These are phyloP conservation scores for Drosophila kepulauana DNA, from an alignment of 1,140 invertebrate genomes.

Conservation along the genomic window DNA sequence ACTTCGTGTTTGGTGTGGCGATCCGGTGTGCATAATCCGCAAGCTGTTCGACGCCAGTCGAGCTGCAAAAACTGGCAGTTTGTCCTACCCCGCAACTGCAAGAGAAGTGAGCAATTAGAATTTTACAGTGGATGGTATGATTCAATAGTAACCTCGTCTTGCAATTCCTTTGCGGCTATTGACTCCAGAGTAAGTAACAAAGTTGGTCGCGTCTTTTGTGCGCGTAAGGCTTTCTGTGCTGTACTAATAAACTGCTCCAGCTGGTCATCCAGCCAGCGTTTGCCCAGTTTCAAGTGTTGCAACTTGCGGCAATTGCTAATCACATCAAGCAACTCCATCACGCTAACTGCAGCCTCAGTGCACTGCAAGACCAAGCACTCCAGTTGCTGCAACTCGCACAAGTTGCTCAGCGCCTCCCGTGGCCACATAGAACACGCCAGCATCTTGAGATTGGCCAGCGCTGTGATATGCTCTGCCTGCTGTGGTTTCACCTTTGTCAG, in stretches of 20 bases:
- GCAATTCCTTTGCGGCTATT: not conserved
- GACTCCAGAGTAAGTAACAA: slow-evolving; percentile 41
- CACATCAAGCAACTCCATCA: slow-evolving; percentile 30
- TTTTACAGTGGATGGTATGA: no score
- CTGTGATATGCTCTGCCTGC: slow-evolving; percentile 43
- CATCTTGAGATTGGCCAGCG: slow-evolving; percentile 29
- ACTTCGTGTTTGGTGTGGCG: slow-evolving; percentile 40
- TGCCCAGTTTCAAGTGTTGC: slow-evolving; percentile 54
- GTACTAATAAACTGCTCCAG: slow-evolving; percentile 27
- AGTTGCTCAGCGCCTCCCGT: slow-evolving; percentile 13
- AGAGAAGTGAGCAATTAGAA: not conserved
- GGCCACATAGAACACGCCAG: slow-evolving; percentile 59
- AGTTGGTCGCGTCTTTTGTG: not conserved
- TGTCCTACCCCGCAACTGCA: slow-evolving; percentile 4
- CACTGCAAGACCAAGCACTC: slow-evolving; percentile 57
- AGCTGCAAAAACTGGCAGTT: slow-evolving; percentile 9
- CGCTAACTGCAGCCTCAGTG: not conserved
- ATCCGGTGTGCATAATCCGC: slow-evolving; percentile 49
- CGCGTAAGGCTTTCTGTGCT: not conserved
- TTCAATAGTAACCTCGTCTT: slow-evolving; percentile 4
- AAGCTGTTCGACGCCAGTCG: slow-evolving; percentile 17
- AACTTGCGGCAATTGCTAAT: slow-evolving; percentile 40
- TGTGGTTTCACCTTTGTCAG: slow-evolving; percentile 31
- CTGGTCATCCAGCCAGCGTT: slow-evolving; percentile 24
- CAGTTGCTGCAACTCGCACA: slow-evolving; percentile 35